Evolutionary conservation across 2,888 invertebrate species (phyloP).

Genomic region (Mycalesis mineus): DNA sequence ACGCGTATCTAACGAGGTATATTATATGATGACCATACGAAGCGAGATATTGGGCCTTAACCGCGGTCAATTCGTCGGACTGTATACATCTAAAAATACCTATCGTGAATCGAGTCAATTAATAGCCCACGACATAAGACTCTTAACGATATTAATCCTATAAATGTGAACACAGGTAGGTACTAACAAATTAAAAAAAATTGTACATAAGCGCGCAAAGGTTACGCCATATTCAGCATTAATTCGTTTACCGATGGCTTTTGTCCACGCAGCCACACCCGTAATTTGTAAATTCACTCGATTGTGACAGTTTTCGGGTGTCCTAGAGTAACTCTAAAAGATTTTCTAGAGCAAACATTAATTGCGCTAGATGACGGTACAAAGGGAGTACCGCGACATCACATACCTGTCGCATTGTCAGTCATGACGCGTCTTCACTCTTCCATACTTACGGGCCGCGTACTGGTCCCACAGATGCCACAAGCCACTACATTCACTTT

Average conservation of each 20-base stretch:
- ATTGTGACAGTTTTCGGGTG: constrained; percentile 7
- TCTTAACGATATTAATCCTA: neutral
- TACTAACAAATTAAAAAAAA: neutral
- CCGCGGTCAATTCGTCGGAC: constrained; percentile 10
- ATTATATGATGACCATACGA: constrained; percentile 3
- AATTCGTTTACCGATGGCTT: constrained; percentile 52
- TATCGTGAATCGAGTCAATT: constrained; percentile 12
- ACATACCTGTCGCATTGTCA: constrained; percentile 39
- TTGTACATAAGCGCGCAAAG: constrained; percentile 12
- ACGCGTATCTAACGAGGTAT: constrained; percentile 10
- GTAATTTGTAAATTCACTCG: constrained; percentile 36
- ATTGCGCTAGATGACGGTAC: neutral
- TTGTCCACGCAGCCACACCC: constrained; percentile 57
- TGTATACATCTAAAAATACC: constrained; percentile 22
- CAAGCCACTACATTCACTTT: constrained; percentile 53
- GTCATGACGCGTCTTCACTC: constrained; percentile 33
- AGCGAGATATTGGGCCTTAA: constrained; percentile 11
- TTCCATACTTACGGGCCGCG: constrained; percentile 51
- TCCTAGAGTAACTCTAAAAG: neutral
- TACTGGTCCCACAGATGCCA: constrained; percentile 32
- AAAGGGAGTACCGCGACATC: constrained; percentile 7
- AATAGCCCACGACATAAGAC: neutral
- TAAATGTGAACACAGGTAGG: neutral
- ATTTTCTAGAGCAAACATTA: neutral
- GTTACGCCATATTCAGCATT: constrained; percentile 46